Percentiles rank a stretch among this genome's conserved stretches.
Evolutionary conservation across 2,113 vertebrate genomes (phyloP).

Genomic region (Macheiramphus alcinus): DNA sequence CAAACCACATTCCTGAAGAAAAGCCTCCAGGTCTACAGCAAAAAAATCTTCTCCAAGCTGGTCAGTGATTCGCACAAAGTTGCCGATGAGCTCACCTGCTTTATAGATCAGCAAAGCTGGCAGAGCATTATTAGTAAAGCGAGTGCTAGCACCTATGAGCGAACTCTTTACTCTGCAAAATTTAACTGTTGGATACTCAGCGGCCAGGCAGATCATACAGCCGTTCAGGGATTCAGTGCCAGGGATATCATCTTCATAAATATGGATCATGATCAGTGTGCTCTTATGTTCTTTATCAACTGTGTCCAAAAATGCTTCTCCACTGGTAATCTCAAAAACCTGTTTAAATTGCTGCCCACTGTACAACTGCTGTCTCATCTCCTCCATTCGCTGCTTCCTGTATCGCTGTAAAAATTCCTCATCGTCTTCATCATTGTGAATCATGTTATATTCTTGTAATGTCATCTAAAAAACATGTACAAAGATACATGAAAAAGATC

Average conservation of each 20-base stretch:
- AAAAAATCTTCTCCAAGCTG: conserved; percentile 98
- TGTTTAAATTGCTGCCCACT: conserved; percentile 84
- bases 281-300: conserved; percentile 90
- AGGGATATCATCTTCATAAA: conserved; percentile 87
- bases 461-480: conserved; percentile 78
- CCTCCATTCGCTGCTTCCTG: conserved; percentile 93
- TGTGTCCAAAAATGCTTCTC: conserved; percentile 89
- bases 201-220: conserved; percentile 90
- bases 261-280: conserved; percentile 91
- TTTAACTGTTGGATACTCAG: conserved; percentile 90
- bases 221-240: conserved; percentile 91
- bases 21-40: conserved; percentile 91
- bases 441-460: conserved; percentile 86
- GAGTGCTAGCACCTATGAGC: conserved; percentile 86
- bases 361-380: conserved; percentile 90
- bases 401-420: conserved; percentile 93
- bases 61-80: conserved; percentile 96
- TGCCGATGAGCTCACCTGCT: conserved; percentile 91
- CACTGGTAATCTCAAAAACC: conserved; percentile 86
- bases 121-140: conserved; percentile 88
- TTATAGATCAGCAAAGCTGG: conserved; percentile 94
- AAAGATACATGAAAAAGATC: background rate
- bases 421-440: conserved; percentile 83
- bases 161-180: conserved; percentile 92
- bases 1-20: conserved; percentile 92